These are phyloP conservation scores for Heliconius himera DNA, from an alignment of 1,140 invertebrate species.

Conservation along the genomic window DNA sequence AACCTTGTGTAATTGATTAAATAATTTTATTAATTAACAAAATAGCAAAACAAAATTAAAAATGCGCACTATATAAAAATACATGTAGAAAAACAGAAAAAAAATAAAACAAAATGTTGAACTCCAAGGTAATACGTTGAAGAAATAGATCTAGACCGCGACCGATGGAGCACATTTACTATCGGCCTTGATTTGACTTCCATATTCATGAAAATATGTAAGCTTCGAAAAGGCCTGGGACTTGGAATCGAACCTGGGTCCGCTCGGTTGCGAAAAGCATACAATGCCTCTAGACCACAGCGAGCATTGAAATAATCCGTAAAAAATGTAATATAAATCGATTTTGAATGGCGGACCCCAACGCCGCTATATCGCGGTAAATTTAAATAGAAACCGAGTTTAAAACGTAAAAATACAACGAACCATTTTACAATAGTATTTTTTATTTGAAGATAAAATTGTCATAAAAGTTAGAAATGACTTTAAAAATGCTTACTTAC, in stretches of 20 bases:
- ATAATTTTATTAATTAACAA: background rate
- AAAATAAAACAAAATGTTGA: conserved; percentile 19
- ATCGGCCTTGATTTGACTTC: conserved; percentile 29
- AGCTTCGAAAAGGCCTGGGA: conserved; percentile 29
- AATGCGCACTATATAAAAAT: background rate
- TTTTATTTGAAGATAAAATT: background rate
- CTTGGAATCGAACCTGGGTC: conserved; percentile 13
- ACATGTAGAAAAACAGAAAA: background rate
- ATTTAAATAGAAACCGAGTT: no score
- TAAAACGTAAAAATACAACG: background rate
- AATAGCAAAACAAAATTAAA: background rate
- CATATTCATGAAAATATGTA: conserved; percentile 26
- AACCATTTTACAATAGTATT: background rate
- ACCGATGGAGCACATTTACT: conserved; percentile 30
- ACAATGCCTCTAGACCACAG: background rate
- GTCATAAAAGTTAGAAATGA: background rate
- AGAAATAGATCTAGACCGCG: conserved; percentile 32
- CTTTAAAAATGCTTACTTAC: background rate
- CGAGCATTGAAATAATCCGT: background rate
- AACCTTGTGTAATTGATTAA: no score
- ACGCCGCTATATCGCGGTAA: no score
- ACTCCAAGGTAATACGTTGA: conserved; percentile 32
- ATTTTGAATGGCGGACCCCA: no score
- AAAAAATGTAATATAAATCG: background rate
- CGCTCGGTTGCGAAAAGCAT: background rate